Evolutionary conservation across 2,113 vertebrate genomes (phyloP).

Genomic region (Larimichthys polyactis): DNA sequence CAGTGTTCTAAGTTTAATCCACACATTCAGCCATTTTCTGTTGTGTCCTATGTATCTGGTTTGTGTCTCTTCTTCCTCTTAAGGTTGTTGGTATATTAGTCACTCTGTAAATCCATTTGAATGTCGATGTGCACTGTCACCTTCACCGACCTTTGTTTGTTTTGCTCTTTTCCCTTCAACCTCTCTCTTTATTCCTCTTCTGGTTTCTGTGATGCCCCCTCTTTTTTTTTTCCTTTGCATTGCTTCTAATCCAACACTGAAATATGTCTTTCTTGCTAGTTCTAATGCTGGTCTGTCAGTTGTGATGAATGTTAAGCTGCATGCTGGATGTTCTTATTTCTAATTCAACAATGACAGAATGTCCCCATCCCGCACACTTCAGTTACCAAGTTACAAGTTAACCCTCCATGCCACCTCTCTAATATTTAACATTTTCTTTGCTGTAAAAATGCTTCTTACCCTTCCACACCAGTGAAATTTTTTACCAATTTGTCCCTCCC

Average conservation of each 20-base stretch:
- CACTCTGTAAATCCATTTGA: conserved; percentile 56
- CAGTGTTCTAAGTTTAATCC: conserved; percentile 60
- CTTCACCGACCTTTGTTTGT: conserved; percentile 50
- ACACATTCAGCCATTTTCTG: conserved; percentile 63
- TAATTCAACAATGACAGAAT: conserved; percentile 88
- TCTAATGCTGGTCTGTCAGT: conserved; percentile 89
- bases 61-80: conserved; percentile 63
- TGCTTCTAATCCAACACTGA: conserved; percentile 59
- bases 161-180: conserved; percentile 25
- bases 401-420: conserved; percentile 94
- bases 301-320: conserved; percentile 93
- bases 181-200: conserved; percentile 18
- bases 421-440: conserved; percentile 93
- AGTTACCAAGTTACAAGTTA: conserved; percentile 88
- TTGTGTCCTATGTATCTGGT: conserved; percentile 65
- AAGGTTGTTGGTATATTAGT: conserved; percentile 56
- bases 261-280: conserved; percentile 78
- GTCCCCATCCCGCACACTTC: conserved; percentile 94
- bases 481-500: conserved; percentile 94
- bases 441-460: conserved; percentile 85
- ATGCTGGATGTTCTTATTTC: conserved; percentile 92
- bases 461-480: conserved; percentile 91
- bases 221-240: conserved; percentile 49
- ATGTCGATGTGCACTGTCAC: conserved; percentile 68
- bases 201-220: conserved; percentile 53